Base-by-base conservation (phyloP, 92 coral and sea anemone genomes). In the Galaxea fascicularis region DNA sequence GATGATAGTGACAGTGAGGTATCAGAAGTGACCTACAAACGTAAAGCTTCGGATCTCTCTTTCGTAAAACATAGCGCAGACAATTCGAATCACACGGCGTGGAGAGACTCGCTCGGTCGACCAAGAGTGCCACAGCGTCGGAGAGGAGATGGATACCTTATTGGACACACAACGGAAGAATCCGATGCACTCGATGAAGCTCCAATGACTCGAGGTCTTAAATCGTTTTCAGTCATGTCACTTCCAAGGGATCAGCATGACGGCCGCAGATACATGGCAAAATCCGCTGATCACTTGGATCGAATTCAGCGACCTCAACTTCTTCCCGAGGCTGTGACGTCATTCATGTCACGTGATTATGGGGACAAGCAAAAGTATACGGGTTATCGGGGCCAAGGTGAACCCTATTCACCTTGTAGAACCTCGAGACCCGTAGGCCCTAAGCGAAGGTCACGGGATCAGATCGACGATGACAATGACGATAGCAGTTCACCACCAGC, bases 321-420 rank as follows among this genome's bases (percentile, higher is more conserved):
- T 77, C 94, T 93, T 15, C 79, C 87, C 66, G 95, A 94, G 63
- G 88, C 94, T 4, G 98, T 94, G 84, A 94, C 98, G 83, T 94
- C 98, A 73, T 94, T 94, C 71, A 94, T 94, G 94, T 92, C 98
- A 53, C 81, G 92, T 44, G 98, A 87, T 28, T 87, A 84, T 80
- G 95, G 90, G 58, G 28, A 85, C 39, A 47, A 72, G 44, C 73
- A 71, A 41, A 57, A 62, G 62, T 44, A 28, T 53, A 70, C 84
- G 59, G 14, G 60, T 63, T 46, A 73, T 73, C 74, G 85, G 73
- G 74, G 88, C 75, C 65, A 70, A 65, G 29, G 71, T 31, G 45
- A 69, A n/a, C 72, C 78, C 7, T 22, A 54, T 24, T n/a, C 80
- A 62, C 85, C 73, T 16, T 16, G 85, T 41, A 28, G 82, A 65